A percentile compares a stretch with the other conserved stretches of the same genome.
Conservation (phyloP, 92 coral and sea anemone genomes). For the Porites rus region DNA sequence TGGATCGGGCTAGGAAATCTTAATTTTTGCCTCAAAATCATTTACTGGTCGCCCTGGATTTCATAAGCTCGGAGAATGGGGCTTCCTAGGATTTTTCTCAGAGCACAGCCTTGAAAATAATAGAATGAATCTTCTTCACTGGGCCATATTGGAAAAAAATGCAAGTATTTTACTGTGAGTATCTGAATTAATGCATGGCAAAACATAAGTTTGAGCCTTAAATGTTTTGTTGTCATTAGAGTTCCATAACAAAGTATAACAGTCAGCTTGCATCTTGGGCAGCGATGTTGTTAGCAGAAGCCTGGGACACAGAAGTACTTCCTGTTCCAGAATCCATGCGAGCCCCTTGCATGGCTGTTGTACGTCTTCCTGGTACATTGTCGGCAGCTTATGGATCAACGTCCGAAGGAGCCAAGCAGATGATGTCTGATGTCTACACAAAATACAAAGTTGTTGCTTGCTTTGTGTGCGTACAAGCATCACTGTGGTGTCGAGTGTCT, state of each 20-base stretch:
- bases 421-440: constrained; percentile 43
- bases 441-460: constrained; percentile 59
- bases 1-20: too few species aligned
- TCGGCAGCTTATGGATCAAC: constrained; percentile 75
- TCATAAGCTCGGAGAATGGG: too few species aligned
- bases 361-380: constrained; percentile 73
- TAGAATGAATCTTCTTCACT: too few species aligned
- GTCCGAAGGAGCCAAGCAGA: constrained; percentile 35
- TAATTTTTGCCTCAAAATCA: too few species aligned
- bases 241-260: constrained; percentile 69
- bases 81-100: too few species aligned
- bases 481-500: constrained; percentile 87
- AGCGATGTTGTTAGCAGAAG: constrained; percentile 69
- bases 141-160: too few species aligned
- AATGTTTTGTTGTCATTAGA: constrained; percentile 13
- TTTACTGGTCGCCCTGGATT: too few species aligned
- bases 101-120: too few species aligned
- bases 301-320: constrained; percentile 82
- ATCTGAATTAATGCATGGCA: too few species aligned
- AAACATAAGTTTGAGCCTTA: not conserved
- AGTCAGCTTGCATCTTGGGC: constrained; percentile 81
- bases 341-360: constrained; percentile 81
- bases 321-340: constrained; percentile 86
- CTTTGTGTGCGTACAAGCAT: constrained; percentile 77
- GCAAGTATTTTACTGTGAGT: too few species aligned